Conservation (phyloP, 2,113 vertebrate genomes). For the Tauraco erythrolophus region DNA sequence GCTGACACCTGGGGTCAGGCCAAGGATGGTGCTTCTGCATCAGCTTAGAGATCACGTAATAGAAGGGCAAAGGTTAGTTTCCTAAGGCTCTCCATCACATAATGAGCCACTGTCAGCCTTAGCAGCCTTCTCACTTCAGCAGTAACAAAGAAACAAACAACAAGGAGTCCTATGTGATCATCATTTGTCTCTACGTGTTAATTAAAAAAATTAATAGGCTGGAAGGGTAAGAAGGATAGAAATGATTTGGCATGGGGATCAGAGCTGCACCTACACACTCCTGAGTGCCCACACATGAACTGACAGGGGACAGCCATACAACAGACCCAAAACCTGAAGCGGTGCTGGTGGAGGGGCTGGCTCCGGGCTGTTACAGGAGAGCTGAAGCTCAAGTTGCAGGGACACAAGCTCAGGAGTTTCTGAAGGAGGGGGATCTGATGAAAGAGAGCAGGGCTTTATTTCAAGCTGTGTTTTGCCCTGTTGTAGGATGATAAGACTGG, state of each 20-base stretch:
- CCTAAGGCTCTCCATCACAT: slow-evolving; percentile 48
- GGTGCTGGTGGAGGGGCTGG: neutral
- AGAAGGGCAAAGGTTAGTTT: slow-evolving; percentile 45
- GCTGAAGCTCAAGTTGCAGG: neutral
- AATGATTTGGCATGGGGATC: neutral
- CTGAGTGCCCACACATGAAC: neutral
- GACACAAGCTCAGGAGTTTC: neutral
- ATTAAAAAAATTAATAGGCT: neutral
- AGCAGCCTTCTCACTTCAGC: neutral
- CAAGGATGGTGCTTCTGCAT: neutral
- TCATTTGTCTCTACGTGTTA: neutral
- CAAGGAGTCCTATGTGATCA: neutral
- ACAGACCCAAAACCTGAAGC: neutral
- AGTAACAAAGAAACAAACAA: neutral
- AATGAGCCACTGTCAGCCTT: slow-evolving; percentile 8
- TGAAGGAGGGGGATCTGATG: neutral
- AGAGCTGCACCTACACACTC: neutral
- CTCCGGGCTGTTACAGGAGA: neutral
- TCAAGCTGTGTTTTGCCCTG: neutral
- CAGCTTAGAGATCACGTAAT: neutral
- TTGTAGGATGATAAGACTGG: neutral
- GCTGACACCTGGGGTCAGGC: slow-evolving; percentile 21
- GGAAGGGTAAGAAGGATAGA: neutral
- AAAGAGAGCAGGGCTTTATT: slow-evolving; percentile 5
- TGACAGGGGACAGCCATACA: neutral